phyloP scores from a whole-genome alignment of 2,888 invertebrate species.

The Melanostoma scalare region DNA sequence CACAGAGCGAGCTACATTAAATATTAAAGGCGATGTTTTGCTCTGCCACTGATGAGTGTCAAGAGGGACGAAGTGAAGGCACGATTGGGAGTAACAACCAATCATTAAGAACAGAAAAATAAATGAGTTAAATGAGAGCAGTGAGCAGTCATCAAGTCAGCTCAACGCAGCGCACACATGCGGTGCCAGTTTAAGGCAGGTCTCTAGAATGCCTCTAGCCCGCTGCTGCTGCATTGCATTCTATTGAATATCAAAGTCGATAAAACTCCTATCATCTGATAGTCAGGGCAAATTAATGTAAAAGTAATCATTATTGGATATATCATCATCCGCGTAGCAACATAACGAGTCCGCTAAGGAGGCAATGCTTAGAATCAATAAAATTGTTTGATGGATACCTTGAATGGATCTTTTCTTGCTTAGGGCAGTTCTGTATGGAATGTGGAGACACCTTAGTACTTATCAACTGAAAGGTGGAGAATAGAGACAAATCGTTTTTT shows the following conservation, averaged over 20 bases:
- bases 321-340: conserved; percentile 32
- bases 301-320: conserved; percentile 50
- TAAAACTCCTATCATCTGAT: not conserved
- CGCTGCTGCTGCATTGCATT: conserved; percentile 18
- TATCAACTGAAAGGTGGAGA: no score
- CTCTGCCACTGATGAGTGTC: not conserved
- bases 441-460: no score
- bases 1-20: conserved; percentile 42
- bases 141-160: not conserved
- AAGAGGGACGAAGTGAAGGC: conserved; percentile 41
- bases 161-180: conserved; percentile 14
- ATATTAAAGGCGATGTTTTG: conserved; percentile 59
- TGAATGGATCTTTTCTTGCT: no score
- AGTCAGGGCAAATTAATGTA: conserved; percentile 36
- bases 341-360: conserved; percentile 24
- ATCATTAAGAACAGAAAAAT: conserved; percentile 45
- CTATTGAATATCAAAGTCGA: conserved; percentile 39
- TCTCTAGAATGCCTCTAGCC: conserved; percentile 5
- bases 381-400: not conserved
- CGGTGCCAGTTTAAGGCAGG: conserved; percentile 50
- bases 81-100: conserved; percentile 46
- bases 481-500: no score
- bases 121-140: conserved; percentile 37
- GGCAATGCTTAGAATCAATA: conserved; percentile 50
- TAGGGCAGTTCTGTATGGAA: no score